Evolutionary conservation across 2,113 vertebrate species (phyloP), one percentile per base, ranked within the genome.

Genomic region (Peromyscus maniculatus): DNA sequence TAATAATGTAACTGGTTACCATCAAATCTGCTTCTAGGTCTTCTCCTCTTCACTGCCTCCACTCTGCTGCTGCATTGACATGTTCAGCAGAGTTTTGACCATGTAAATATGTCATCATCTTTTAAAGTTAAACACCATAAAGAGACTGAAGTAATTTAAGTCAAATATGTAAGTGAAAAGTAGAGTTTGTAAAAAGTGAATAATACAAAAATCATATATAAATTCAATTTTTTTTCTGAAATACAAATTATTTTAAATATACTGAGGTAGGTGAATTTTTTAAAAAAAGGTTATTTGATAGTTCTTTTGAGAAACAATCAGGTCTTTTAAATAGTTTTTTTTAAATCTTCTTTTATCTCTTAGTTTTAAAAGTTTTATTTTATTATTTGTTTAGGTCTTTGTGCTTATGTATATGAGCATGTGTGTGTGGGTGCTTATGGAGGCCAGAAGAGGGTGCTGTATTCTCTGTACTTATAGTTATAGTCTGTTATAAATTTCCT

Each of bases 81-180:
- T 77, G 69, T 59, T 26, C 72, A 43, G 24, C 83, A 67, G 55
- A 69, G 11, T 62, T 91, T 62, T 72, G 80, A 55, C 39, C 8
- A 43, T 16, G 26, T 82, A 91, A 94, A 89, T 43, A 88, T 75
- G 59, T 93, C 31, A 84, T 62, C 15, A 52, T 78, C 21, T 77
- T 96, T 95, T 84, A 86, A 95, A 91, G 79, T 72, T 59, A 84
- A 93, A 55, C 87, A 3, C 24, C 26, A 57, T 83, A 62, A 77
- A 77, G n/a, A 66, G 80, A 75, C 69, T 83, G 31, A 96, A 90
- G 43, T 66, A 92, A 96, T 87, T 97, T 92, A 94, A 43, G 24
- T 80, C 12, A 95, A 96, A 90, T 69, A n/a, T 39, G 8, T 89
- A 31, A 31, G 24, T 96, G 13, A 31, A 90, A 80, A 75, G 24